Conservation (phyloP, 2,797 vertebrate species). For the Hydrophis major region DNA sequence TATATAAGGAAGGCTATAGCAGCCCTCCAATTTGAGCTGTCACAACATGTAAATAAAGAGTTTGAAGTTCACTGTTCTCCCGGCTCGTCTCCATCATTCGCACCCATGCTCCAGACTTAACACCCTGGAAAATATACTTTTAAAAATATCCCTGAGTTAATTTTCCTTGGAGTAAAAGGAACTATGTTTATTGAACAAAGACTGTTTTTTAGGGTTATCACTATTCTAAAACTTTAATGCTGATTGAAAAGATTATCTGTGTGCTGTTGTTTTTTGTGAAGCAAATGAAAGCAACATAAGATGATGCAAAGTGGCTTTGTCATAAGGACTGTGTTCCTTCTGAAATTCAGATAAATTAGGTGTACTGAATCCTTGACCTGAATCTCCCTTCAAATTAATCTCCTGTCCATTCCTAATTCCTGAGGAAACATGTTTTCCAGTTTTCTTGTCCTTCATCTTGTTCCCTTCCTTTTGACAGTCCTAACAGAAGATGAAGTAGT, state of each 20-base stretch:
- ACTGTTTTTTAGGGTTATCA: background rate
- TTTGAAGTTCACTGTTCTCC: no score
- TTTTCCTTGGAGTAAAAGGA: background rate
- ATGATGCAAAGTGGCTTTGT: background rate
- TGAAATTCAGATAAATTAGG: slow-evolving; percentile 6
- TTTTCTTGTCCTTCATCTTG: slow-evolving; percentile 14
- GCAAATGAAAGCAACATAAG: background rate
- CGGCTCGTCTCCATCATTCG: no score
- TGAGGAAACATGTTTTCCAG: slow-evolving; percentile 14
- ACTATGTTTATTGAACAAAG: background rate
- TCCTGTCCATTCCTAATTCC: slow-evolving; percentile 21
- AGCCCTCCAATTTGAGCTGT: no score
- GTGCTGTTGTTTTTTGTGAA: background rate
- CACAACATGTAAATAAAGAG: no score
- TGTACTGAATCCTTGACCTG: slow-evolving; percentile 21
- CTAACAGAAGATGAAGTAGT: slow-evolving; percentile 19
- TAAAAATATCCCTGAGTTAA: background rate
- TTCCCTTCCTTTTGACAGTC: background rate
- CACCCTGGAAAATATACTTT: background rate
- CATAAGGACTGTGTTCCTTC: background rate
- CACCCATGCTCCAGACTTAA: no score
- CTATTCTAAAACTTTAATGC: background rate
- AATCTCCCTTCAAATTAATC: slow-evolving; percentile 10
- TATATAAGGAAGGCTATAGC: no score
- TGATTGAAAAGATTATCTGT: slow-evolving; percentile 1